phyloP scores from a whole-genome alignment of 2,797 vertebrate species.

The Poeciliopsis paucimaculata region DNA sequence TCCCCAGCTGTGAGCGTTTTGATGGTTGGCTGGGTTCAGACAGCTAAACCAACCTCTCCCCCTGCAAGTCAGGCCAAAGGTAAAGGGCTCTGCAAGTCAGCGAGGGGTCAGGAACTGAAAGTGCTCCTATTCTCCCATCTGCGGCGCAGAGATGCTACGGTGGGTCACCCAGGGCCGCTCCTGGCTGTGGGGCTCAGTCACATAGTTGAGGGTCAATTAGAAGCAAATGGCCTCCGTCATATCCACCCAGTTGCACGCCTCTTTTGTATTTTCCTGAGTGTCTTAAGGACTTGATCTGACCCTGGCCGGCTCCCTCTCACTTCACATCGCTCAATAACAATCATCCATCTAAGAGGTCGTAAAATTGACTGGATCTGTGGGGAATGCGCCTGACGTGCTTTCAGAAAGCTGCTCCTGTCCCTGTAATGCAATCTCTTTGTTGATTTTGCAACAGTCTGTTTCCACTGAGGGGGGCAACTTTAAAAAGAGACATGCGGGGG shows the following conservation, averaged over 20 bases:
- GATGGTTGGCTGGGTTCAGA: constrained; percentile 76
- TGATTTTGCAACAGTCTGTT: constrained; percentile 42
- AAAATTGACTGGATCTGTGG: constrained; percentile 42
- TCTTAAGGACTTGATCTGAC: constrained; percentile 58
- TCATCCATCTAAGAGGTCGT: constrained; percentile 47
- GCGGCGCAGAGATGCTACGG: constrained; percentile 59
- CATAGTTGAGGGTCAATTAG: constrained; percentile 68
- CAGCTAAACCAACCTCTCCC: constrained; percentile 65
- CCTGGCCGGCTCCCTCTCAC: constrained; percentile 45
- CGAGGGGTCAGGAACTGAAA: constrained; percentile 39
- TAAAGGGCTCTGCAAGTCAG: constrained; percentile 54
- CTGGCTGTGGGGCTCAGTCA: constrained; percentile 46
- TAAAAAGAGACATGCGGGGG: constrained; percentile 14
- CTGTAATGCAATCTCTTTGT: constrained; percentile 57
- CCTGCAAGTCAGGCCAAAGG: constrained; percentile 60
- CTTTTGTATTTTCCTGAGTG: constrained; percentile 54
- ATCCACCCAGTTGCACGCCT: constrained; percentile 40
- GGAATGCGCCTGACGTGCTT: constrained; percentile 39
- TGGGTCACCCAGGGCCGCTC: constrained; percentile 51
- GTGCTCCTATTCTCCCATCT: constrained; percentile 32
- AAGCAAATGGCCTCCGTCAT: constrained; percentile 74
- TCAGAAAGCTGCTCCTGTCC: constrained; percentile 31
- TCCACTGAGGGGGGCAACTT: constrained; percentile 2
- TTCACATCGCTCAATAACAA: constrained; percentile 63
- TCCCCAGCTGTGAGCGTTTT: constrained; percentile 73